These are phyloP conservation scores for Lanius collurio DNA, from an alignment of 2,113 vertebrate species.

Conservation along the genomic window DNA sequence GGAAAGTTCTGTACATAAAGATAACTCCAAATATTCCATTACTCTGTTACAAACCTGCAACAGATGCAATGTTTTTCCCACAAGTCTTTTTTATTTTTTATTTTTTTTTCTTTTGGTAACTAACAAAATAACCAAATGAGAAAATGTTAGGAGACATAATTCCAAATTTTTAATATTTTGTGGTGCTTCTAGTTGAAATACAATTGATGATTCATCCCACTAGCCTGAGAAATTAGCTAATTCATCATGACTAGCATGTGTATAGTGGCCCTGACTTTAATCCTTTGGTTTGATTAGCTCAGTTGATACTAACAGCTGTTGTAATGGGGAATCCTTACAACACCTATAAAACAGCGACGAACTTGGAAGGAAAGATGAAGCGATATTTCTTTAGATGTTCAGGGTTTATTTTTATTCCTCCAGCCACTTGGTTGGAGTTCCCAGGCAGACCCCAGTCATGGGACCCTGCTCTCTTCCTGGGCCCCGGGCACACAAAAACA, in stretches of 20 bases:
- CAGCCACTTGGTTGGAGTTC: no score
- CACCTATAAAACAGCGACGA: no score
- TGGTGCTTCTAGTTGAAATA: not conserved
- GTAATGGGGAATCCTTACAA: no score
- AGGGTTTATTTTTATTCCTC: no score
- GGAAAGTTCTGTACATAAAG: not conserved
- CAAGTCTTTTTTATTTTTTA: not conserved
- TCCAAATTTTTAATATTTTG: not conserved
- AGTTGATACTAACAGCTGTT: not conserved
- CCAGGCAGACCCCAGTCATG: no score
- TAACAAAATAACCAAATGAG: not conserved
- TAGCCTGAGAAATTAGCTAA: not conserved
- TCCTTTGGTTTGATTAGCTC: not conserved
- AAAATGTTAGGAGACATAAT: not conserved
- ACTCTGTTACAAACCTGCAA: not conserved
- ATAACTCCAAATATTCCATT: not conserved
- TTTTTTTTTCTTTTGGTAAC: not conserved
- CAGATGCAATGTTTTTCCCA: not conserved
- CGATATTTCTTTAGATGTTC: no score
- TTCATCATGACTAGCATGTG: not conserved
- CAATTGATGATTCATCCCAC: not conserved
- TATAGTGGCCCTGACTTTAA: not conserved
- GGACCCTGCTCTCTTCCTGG: no score
- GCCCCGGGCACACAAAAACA: no score
- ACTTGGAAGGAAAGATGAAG: no score